Evolutionary conservation across 2,797 vertebrate genomes (phyloP).

Genomic region (Manis pentadactyla): DNA sequence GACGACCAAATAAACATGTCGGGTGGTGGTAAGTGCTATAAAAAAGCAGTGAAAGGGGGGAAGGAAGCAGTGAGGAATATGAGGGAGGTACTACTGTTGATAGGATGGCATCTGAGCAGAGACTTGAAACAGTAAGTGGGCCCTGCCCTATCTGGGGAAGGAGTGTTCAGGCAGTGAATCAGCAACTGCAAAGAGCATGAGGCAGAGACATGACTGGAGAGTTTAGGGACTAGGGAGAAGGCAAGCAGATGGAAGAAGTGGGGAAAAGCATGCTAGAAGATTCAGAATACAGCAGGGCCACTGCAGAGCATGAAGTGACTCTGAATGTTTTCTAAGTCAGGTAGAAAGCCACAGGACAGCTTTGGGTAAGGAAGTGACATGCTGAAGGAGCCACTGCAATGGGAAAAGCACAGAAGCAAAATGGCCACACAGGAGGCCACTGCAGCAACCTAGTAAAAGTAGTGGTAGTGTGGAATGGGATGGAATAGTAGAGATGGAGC

Average conservation of each 20-base stretch:
- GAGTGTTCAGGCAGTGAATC: background rate
- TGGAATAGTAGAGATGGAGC: accelerated
- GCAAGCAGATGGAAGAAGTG: background rate
- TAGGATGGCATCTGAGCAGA: background rate
- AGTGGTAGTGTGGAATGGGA: background rate
- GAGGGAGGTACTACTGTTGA: background rate
- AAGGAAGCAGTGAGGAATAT: background rate
- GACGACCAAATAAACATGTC: background rate
- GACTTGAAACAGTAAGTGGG: background rate
- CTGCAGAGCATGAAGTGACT: background rate
- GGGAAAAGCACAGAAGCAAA: background rate
- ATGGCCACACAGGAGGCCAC: background rate
- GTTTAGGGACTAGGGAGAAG: background rate
- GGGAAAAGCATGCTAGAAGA: background rate
- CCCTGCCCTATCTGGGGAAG: background rate
- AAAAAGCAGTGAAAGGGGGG: background rate
- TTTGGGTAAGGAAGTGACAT: background rate
- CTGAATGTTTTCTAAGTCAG: background rate
- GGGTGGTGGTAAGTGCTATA: background rate
- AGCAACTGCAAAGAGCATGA: background rate
- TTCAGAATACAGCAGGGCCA: background rate
- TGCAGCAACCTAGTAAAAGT: background rate
- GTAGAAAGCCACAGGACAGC: background rate
- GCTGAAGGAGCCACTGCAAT: background rate
- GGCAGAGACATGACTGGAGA: background rate